Evolutionary conservation across 2,797 vertebrate species (phyloP).

Genomic region (Thalassophryne amazonica): DNA sequence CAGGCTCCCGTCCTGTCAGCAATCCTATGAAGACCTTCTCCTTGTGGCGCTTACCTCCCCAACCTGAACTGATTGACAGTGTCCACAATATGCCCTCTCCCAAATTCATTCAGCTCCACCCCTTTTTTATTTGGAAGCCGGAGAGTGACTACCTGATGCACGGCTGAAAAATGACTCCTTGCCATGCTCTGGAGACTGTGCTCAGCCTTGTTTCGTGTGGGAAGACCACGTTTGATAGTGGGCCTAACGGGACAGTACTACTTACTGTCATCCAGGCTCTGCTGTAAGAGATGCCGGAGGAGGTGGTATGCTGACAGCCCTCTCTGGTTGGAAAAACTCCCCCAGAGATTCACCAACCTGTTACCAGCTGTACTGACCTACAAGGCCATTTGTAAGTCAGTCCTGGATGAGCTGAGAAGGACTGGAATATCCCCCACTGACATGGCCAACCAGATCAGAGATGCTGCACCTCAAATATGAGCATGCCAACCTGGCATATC

Average conservation of each 20-base stretch:
- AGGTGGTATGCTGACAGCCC: not conserved
- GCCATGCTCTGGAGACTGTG: not conserved
- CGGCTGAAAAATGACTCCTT: not conserved
- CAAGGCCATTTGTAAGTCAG: not conserved
- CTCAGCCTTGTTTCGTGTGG: not conserved
- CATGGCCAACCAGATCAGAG: constrained; percentile 1
- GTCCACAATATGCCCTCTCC: too few relatives aligned
- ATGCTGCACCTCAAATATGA: not conserved
- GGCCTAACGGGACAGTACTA: not conserved
- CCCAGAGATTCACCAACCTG: not conserved
- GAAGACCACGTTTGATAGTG: not conserved
- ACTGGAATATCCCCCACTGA: not conserved
- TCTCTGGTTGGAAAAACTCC: not conserved
- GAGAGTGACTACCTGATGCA: too few relatives aligned
- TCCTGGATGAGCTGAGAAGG: not conserved
- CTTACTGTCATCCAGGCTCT: constrained; percentile 3
- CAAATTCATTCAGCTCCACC: too few relatives aligned
- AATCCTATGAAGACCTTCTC: too few relatives aligned
- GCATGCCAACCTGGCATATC: not conserved
- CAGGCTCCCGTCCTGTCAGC: too few relatives aligned
- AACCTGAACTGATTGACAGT: too few relatives aligned
- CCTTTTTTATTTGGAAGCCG: too few relatives aligned
- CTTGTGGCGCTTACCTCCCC: too few relatives aligned
- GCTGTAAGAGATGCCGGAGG: not conserved
- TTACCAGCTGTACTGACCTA: not conserved